Evolutionary conservation across 2,888 invertebrate genomes (phyloP).

Genomic region (Cheilosia grossa): DNA sequence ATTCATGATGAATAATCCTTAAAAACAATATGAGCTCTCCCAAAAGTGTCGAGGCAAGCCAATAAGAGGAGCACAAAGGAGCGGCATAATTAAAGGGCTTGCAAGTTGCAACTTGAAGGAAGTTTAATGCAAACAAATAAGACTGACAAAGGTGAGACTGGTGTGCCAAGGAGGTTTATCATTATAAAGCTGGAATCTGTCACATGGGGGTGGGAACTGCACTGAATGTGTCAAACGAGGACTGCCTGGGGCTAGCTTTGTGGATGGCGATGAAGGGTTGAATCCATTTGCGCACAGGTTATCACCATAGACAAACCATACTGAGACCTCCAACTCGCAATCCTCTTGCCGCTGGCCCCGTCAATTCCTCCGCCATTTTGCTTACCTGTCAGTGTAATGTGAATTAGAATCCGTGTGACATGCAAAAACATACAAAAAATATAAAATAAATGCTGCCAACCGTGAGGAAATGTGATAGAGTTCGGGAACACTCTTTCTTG

Average conservation of each 20-base stretch:
- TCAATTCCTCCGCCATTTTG: no score
- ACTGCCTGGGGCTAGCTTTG: not conserved
- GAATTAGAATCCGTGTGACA: no score
- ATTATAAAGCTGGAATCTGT: slow-evolving; percentile 26
- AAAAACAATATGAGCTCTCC: slow-evolving; percentile 28
- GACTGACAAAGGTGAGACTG: slow-evolving; percentile 30
- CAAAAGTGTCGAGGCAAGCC: slow-evolving; percentile 29
- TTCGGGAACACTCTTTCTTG: no score
- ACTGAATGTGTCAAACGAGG: slow-evolving; percentile 3
- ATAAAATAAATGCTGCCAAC: no score
- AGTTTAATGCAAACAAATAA: slow-evolving; percentile 34
- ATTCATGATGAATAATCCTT: slow-evolving; percentile 39
- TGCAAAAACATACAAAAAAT: no score
- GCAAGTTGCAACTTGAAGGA: slow-evolving; percentile 15
- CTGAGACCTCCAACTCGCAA: no score
- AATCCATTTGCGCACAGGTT: no score
- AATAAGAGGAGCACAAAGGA: slow-evolving; percentile 12
- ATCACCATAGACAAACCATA: no score
- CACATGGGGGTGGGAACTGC: not conserved
- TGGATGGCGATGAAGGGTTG: no score
- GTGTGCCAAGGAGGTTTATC: slow-evolving; percentile 20
- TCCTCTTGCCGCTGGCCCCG: no score
- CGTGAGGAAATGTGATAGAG: no score
- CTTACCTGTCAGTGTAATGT: no score
- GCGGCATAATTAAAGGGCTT: slow-evolving; percentile 37